These are phyloP conservation scores for Mustelus asterias DNA, from an alignment of 2,113 vertebrate genomes.

Conservation along the genomic window DNA sequence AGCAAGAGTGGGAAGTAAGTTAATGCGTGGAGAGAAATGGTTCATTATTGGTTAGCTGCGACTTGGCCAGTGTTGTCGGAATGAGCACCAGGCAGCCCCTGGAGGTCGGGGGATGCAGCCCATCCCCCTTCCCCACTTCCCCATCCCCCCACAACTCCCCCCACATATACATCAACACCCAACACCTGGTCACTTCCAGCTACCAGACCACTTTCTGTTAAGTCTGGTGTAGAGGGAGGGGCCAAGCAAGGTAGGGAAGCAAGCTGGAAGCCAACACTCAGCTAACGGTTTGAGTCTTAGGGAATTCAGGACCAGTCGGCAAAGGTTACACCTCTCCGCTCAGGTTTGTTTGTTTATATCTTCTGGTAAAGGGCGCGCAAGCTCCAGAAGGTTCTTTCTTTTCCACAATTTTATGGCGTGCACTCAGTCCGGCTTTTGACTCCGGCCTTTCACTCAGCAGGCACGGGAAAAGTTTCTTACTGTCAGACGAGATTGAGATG, in stretches of 20 bases:
- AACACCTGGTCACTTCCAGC: background rate
- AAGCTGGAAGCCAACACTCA: background rate
- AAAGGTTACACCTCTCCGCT: background rate
- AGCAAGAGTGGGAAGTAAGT: constrained; percentile 81
- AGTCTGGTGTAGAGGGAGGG: background rate
- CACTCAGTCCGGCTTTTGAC: background rate
- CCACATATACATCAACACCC: background rate
- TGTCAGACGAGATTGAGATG: constrained; percentile 81
- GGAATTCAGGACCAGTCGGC: background rate
- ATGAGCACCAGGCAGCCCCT: background rate
- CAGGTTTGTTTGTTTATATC: background rate
- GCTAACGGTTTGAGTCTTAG: background rate
- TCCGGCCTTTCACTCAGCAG: constrained; percentile 50
- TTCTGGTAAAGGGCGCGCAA: no score
- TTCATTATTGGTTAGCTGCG: background rate
- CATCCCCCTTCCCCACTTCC: background rate
- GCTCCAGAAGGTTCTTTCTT: background rate
- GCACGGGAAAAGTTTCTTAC: constrained; percentile 70
- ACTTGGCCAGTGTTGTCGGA: background rate
- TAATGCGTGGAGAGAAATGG: constrained; percentile 18
- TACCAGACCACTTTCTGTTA: background rate
- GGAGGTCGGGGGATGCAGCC: background rate
- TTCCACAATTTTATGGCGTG: background rate
- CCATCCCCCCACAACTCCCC: background rate
- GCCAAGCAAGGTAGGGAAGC: background rate